Percentiles rank a stretch among this genome's conserved stretches.
These are phyloP conservation scores for Sphaerophoria rueppellii DNA, from an alignment of 2,888 invertebrate genomes.

Conservation along the genomic window DNA sequence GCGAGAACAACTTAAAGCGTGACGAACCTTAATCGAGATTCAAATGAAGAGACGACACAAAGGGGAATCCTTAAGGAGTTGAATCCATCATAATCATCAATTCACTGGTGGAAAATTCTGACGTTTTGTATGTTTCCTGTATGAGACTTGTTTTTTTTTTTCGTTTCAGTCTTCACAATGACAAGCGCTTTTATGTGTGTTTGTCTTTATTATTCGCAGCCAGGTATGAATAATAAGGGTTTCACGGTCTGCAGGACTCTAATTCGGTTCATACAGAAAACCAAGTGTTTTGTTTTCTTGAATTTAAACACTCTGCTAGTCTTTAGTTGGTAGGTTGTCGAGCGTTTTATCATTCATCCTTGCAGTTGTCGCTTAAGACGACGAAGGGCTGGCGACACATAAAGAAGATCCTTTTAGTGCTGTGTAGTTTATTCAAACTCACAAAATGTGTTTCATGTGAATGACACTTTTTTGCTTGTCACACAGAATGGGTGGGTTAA, in stretches of 20 bases:
- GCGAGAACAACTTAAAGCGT: conserved; percentile 55
- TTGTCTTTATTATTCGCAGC: conserved; percentile 48
- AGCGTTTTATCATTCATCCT: conserved; percentile 48
- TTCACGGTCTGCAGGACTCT: conserved; percentile 71
- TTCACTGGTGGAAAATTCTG: conserved; percentile 60
- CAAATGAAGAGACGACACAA: not conserved
- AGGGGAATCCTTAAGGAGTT: conserved; percentile 60
- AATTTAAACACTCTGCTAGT: not conserved
- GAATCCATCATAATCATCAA: conserved; percentile 68
- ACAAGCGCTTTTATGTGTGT: conserved; percentile 6
- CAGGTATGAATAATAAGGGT: conserved; percentile 69
- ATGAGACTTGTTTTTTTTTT: not conserved
- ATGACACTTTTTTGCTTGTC: conserved; percentile 53
- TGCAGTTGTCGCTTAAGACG: conserved; percentile 41
- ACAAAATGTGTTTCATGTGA: conserved; percentile 54
- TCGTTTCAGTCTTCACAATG: not conserved
- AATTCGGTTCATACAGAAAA: conserved; percentile 60
- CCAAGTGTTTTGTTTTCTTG: not conserved
- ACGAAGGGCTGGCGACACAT: conserved; percentile 11
- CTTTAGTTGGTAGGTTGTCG: not conserved
- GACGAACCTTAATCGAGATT: conserved; percentile 60
- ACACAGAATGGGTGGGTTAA: not conserved
- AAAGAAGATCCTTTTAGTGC: conserved; percentile 38
- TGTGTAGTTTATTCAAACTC: conserved; percentile 56
- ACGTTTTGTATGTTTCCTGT: conserved; percentile 50